These are phyloP conservation scores for Bhutanitis thaidina DNA, from an alignment of 2,888 invertebrate species.

Conservation along the genomic window DNA sequence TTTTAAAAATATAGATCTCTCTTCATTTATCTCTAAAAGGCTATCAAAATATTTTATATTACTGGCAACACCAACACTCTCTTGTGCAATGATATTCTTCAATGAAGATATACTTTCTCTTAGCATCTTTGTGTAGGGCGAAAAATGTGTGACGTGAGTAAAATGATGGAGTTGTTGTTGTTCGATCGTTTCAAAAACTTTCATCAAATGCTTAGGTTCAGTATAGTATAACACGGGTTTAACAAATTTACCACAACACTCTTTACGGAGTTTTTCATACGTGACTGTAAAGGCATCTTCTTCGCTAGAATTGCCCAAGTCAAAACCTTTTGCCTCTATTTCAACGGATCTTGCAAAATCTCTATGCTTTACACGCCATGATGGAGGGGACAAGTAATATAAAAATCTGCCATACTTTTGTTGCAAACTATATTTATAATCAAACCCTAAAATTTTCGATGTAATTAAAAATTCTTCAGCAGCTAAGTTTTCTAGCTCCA, in stretches of 20 bases:
- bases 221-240: slow-evolving; percentile 79
- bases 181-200: slow-evolving; percentile 81
- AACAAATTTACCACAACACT: slow-evolving; percentile 54
- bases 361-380: slow-evolving; percentile 79
- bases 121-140: slow-evolving; percentile 71
- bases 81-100: slow-evolving; percentile 54
- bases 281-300: slow-evolving; percentile 60
- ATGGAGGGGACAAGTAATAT: slow-evolving; percentile 82
- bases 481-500: slow-evolving; percentile 65
- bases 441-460: slow-evolving; percentile 78
- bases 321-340: slow-evolving; percentile 67
- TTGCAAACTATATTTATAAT: slow-evolving; percentile 81
- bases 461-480: slow-evolving; percentile 49
- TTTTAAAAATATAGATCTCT: slow-evolving; percentile 71
- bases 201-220: slow-evolving; percentile 73
- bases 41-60: slow-evolving; percentile 48
- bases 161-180: slow-evolving; percentile 82
- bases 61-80: slow-evolving; percentile 39
- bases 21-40: slow-evolving; percentile 63
- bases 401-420: slow-evolving; percentile 85
- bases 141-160: slow-evolving; percentile 79
- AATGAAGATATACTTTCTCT: slow-evolving; percentile 64
- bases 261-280: slow-evolving; percentile 68
- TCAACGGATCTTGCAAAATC: slow-evolving; percentile 65
- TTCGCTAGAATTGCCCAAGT: slow-evolving; percentile 51